Percentiles rank a stretch among this genome's conserved stretches.
These are phyloP conservation scores for Gambusia yucatana DNA, from an alignment of 2,797 vertebrate species.

Conservation along the genomic window DNA sequence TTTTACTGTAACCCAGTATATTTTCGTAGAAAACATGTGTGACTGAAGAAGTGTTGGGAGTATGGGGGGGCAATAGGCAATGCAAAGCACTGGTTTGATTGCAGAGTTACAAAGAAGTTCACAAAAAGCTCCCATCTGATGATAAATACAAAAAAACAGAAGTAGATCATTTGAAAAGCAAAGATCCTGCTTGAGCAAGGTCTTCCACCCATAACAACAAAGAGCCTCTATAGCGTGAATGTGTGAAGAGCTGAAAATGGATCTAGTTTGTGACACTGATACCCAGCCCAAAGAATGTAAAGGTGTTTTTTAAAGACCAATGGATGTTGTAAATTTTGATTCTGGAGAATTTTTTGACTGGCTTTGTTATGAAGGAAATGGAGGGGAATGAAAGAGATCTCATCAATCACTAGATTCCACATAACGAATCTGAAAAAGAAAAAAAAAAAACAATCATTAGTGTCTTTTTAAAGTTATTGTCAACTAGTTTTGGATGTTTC, in stretches of 20 bases:
- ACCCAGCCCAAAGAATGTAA: slow-evolving; percentile 83
- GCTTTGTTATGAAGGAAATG: slow-evolving; percentile 68
- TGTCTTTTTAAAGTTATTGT: slow-evolving; percentile 26
- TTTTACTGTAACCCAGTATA: slow-evolving; percentile 71
- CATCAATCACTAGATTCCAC: slow-evolving; percentile 34
- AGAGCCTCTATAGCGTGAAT: slow-evolving; percentile 55
- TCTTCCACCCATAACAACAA: slow-evolving; percentile 52
- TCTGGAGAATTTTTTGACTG: slow-evolving; percentile 24
- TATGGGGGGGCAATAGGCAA: slow-evolving; percentile 32
- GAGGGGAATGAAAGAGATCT: slow-evolving; percentile 39
- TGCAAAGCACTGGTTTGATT: slow-evolving; percentile 67
- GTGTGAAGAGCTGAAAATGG: slow-evolving; percentile 56
- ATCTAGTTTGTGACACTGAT: slow-evolving; percentile 70
- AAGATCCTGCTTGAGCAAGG: slow-evolving; percentile 26
- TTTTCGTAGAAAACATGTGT: slow-evolving; percentile 70
- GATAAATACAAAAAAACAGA: slow-evolving; percentile 28
- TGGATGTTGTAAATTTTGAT: slow-evolving; percentile 74
- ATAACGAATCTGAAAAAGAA: slow-evolving; percentile 20
- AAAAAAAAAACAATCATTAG: slow-evolving; percentile 23
- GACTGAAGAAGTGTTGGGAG: slow-evolving; percentile 52
- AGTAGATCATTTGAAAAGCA: slow-evolving; percentile 24
- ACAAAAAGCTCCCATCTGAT: slow-evolving; percentile 32
- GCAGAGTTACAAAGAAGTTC: slow-evolving; percentile 28
- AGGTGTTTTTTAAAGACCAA: slow-evolving; percentile 66
- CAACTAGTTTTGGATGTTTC: slow-evolving; percentile 54